A percentile compares a stretch with the other conserved stretches of the same genome.
Conservation (phyloP, 2,888 invertebrate species). For the Colletes collaris region DNA sequence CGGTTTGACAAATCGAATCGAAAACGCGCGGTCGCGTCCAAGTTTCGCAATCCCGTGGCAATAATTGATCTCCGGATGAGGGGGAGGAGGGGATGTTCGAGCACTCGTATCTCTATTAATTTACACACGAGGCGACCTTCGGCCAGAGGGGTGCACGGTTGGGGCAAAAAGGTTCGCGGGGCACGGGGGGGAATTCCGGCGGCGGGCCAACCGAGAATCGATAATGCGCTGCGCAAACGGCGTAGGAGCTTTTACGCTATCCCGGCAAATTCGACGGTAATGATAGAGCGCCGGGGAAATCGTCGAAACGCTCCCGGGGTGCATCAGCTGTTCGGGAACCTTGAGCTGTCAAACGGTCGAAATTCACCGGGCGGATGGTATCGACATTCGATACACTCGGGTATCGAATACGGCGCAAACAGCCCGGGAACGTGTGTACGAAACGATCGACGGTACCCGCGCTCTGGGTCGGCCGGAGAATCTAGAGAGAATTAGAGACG, state of each 20-base stretch:
- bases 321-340: constrained; percentile 49
- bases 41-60: not conserved
- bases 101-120: constrained; percentile 37
- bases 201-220: constrained; percentile 50
- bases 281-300: constrained; percentile 39
- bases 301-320: constrained; percentile 30
- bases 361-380: constrained; percentile 51
- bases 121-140: constrained; percentile 43
- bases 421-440: not conserved
- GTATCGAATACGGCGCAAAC: constrained; percentile 22
- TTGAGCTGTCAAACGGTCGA: constrained; percentile 40
- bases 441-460: no score
- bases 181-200: not conserved
- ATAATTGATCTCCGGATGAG: constrained; percentile 1
- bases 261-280: constrained; percentile 49
- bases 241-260: constrained; percentile 38
- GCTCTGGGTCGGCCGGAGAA: constrained; percentile 5
- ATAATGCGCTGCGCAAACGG: constrained; percentile 50
- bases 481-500: constrained; percentile 45
- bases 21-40: not conserved
- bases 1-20: constrained; percentile 20
- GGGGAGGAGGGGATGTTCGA: no score
- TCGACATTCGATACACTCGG: constrained; percentile 54
- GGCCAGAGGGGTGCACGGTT: constrained; percentile 21
- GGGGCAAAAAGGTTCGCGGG: constrained; percentile 24